Conservation (phyloP, 2,113 vertebrate species). For the Todiramphus saurophagus region DNA sequence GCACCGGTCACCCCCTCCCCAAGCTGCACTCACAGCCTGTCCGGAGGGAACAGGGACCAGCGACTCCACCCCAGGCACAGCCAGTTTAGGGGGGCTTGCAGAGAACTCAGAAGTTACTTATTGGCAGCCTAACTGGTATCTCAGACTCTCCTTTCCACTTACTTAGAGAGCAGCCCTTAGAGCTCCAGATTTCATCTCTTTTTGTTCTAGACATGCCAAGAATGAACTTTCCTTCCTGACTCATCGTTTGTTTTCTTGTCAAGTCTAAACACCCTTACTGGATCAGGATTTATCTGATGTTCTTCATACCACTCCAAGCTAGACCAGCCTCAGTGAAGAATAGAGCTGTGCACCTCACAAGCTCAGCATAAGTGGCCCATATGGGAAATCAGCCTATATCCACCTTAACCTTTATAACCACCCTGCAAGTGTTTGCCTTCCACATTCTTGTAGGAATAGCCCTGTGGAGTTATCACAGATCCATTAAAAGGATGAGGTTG, state of each 20-base stretch:
- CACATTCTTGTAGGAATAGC: background rate
- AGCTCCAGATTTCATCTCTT: background rate
- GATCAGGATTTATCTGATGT: background rate
- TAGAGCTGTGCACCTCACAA: background rate
- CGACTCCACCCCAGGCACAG: rapidly evolving
- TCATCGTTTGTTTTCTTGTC: background rate
- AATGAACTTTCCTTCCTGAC: background rate
- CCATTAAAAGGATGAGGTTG: background rate
- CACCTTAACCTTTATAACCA: background rate
- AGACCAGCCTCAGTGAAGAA: background rate
- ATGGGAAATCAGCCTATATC: background rate
- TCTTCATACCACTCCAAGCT: background rate
- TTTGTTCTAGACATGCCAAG: background rate
- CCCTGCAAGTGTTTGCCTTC: background rate
- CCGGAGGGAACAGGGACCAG: background rate
- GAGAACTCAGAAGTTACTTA: background rate
- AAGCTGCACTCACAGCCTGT: background rate
- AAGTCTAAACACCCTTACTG: background rate
- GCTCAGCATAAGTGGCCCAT: background rate
- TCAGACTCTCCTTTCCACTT: background rate
- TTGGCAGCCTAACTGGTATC: rapidly evolving
- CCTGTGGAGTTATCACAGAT: background rate
- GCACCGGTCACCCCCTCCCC: no score
- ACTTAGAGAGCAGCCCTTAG: background rate
- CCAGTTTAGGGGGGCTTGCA: background rate